phyloP scores from a whole-genome alignment of 2,797 vertebrate genomes.

The Pachyuromys duprasi region DNA sequence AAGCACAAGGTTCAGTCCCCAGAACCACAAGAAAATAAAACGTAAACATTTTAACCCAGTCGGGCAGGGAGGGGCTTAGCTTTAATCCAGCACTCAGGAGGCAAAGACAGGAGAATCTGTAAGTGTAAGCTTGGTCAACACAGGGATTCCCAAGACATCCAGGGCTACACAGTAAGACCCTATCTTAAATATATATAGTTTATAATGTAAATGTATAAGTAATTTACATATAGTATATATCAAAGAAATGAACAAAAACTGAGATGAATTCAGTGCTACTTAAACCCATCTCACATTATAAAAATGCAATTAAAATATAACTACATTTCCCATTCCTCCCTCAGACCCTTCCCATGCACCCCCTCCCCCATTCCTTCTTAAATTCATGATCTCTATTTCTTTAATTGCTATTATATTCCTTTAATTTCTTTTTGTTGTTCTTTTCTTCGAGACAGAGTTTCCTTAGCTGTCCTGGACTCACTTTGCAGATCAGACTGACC shows the following conservation, averaged over 20 bases:
- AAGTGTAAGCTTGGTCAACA: background rate
- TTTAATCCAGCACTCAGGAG: background rate
- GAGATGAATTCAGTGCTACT: constrained; percentile 18
- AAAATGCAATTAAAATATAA: background rate
- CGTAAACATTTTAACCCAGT: background rate
- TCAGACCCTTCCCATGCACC: background rate
- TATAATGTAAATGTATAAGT: background rate
- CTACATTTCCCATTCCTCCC: background rate
- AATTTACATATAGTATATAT: background rate
- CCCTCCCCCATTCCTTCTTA: background rate
- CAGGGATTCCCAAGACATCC: background rate
- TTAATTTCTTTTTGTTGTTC: background rate
- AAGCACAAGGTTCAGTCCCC: background rate
- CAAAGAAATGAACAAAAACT: constrained; percentile 14
- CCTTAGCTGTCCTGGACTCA: too few relatives aligned
- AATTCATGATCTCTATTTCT: background rate
- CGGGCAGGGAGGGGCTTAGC: background rate
- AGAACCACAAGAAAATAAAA: background rate
- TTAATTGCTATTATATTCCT: background rate
- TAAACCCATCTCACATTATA: background rate
- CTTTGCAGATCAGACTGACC: too few relatives aligned
- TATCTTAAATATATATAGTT: background rate
- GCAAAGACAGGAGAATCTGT: background rate
- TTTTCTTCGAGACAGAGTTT: too few relatives aligned
- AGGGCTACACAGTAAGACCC: background rate